phyloP scores from a whole-genome alignment of 2,797 vertebrate genomes.

The Sciurus vulgaris region DNA sequence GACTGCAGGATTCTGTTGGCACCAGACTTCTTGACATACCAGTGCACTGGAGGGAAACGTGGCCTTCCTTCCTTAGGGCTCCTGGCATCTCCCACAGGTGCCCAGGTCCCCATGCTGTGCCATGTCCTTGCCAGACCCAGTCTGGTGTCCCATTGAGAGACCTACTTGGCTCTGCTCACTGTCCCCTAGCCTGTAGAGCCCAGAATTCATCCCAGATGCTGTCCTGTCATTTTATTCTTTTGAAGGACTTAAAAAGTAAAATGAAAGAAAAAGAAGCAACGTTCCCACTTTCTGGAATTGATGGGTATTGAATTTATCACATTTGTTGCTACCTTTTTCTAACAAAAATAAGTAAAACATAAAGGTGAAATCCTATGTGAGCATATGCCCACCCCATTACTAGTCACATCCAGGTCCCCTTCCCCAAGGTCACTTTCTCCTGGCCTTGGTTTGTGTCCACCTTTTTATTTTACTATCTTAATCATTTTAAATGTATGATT shows the following conservation, averaged over 20 bases:
- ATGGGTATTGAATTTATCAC: background rate
- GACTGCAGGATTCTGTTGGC: fast-evolving
- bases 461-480: background rate
- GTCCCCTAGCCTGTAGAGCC: background rate
- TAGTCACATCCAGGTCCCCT: background rate
- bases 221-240: background rate
- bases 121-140: background rate
- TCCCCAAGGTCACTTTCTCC: no score
- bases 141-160: fast-evolving
- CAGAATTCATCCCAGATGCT: background rate
- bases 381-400: background rate
- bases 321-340: background rate
- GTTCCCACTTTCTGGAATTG: background rate
- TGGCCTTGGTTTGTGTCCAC: background rate
- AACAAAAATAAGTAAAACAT: background rate
- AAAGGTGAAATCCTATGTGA: background rate
- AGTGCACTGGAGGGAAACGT: background rate
- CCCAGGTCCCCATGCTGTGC: background rate
- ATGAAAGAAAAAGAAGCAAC: background rate
- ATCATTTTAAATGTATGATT: background rate
- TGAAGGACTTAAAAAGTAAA: background rate
- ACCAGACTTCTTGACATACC: background rate
- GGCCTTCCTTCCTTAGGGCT: background rate
- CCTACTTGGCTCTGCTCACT: no score
- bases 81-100: background rate